These are phyloP conservation scores for Buphagus erythrorhynchus DNA, from an alignment of 2,797 vertebrate species.

Conservation along the genomic window DNA sequence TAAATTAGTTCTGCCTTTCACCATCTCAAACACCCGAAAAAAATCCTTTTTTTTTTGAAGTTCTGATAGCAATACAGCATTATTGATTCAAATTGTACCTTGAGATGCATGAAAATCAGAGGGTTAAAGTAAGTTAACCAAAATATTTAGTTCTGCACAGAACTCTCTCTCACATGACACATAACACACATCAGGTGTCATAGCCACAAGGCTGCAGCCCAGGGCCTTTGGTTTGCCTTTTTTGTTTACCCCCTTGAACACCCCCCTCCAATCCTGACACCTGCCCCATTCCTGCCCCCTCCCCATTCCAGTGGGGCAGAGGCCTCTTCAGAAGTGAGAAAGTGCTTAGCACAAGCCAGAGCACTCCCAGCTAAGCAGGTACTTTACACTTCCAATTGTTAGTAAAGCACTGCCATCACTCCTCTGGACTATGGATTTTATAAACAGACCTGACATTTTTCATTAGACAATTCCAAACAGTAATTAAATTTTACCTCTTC, in stretches of 20 bases:
- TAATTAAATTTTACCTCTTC: background rate
- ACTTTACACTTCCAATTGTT: background rate
- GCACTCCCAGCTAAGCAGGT: background rate
- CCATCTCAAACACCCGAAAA: background rate
- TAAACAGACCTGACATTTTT: background rate
- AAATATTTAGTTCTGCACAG: background rate
- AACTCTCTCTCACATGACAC: background rate
- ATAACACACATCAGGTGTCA: background rate
- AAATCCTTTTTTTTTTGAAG: accelerated
- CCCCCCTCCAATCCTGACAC: background rate
- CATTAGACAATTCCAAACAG: background rate
- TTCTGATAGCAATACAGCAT: background rate
- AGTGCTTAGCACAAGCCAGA: background rate
- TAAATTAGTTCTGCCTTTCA: background rate
- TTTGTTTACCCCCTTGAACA: background rate
- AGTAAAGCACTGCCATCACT: background rate
- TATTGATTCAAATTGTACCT: background rate
- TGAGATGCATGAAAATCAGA: background rate
- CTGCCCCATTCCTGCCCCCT: background rate
- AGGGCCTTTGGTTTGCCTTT: background rate
- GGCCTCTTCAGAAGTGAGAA: background rate
- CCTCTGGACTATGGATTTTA: background rate
- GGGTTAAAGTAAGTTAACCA: background rate
- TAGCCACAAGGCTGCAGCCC: background rate
- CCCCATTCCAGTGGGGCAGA: background rate